A percentile compares a stretch with the other conserved stretches of the same genome.
Conservation (phyloP, 2,888 invertebrate genomes). For the Creontiades dilutus region DNA sequence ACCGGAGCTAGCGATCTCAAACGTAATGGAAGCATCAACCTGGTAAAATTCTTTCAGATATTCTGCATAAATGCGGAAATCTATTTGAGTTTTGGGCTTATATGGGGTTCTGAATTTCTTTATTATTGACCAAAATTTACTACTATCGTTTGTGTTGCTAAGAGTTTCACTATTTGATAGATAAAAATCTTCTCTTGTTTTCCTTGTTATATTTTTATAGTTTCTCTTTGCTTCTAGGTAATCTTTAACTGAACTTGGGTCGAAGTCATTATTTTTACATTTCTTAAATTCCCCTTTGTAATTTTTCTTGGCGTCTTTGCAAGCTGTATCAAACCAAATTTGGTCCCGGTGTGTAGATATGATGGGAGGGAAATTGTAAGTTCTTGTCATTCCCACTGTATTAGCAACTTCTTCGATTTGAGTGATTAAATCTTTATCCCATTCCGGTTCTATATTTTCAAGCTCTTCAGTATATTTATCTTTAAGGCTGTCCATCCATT, state of each 20-base stretch:
- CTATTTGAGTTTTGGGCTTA: neutral
- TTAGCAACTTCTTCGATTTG: neutral
- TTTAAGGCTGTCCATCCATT: neutral
- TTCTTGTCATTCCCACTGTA: neutral
- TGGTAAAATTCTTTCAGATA: neutral
- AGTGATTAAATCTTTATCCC: neutral
- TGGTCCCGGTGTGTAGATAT: neutral
- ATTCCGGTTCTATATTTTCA: too few species aligned
- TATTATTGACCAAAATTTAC: neutral
- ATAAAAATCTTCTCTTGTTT: neutral
- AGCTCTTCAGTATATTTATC: too few species aligned
- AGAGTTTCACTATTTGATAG: neutral
- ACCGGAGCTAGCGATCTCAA: neutral
- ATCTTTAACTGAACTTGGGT: neutral
- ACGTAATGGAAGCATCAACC: too few species aligned
- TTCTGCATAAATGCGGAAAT: neutral
- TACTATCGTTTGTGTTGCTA: neutral
- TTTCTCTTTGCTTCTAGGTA: neutral
- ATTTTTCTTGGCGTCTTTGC: neutral
- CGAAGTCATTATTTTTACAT: neutral
- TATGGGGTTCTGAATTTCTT: neutral
- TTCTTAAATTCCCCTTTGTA: neutral
- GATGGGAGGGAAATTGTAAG: neutral
- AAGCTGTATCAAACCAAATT: neutral
- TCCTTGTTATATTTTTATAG: neutral